A percentile compares a stretch with the other conserved stretches of the same genome.
These are phyloP conservation scores for Paramormyrops kingsleyae DNA, from an alignment of 2,113 vertebrate genomes.

Conservation along the genomic window DNA sequence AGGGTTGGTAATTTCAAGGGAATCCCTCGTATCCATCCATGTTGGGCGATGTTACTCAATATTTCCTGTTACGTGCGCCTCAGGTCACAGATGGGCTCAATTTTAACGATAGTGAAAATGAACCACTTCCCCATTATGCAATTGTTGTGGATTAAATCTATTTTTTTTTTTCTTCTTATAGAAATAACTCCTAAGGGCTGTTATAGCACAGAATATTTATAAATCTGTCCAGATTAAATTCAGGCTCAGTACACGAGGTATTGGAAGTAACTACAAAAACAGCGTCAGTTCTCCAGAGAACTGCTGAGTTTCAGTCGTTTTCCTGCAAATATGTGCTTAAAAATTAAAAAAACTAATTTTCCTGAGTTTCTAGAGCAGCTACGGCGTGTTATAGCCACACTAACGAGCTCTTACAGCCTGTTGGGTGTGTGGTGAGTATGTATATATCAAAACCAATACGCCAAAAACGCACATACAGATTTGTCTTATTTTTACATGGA, in stretches of 20 bases:
- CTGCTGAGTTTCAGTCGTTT: neutral
- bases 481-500: neutral
- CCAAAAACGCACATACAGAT: neutral
- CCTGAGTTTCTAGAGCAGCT: neutral
- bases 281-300: neutral
- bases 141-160: neutral
- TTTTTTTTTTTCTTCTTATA: conserved; percentile 3
- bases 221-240: neutral
- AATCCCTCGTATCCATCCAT: neutral
- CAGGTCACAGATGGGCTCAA: neutral
- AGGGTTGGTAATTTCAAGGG: neutral
- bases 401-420: neutral
- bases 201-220: conserved; percentile 4
- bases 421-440: neutral
- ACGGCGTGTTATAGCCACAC: neutral
- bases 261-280: neutral
- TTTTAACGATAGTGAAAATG: neutral
- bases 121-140: neutral
- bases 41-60: neutral
- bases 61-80: neutral
- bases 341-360: neutral
- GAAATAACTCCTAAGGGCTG: conserved; percentile 16
- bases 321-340: neutral
- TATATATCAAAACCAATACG: neutral
- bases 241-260: neutral